Evolutionary conservation across 2,797 vertebrate genomes (phyloP).

Genomic region (Spheniscus humboldti): DNA sequence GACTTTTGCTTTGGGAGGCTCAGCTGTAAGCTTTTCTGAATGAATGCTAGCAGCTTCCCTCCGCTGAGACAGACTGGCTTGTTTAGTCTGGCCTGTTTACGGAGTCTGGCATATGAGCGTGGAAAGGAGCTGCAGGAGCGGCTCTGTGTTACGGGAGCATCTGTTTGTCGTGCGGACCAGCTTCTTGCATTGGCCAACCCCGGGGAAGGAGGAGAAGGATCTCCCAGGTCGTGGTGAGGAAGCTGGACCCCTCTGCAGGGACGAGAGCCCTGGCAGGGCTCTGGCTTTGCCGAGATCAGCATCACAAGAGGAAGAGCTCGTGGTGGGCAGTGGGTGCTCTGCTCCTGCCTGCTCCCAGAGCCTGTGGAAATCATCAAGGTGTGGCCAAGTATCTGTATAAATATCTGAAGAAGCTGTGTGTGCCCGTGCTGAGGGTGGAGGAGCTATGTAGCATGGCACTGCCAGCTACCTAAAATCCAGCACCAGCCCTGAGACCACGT

Average conservation of each 20-base stretch:
- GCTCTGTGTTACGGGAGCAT: background rate
- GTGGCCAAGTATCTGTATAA: rapidly evolving
- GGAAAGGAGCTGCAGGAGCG: background rate
- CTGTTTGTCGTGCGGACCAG: rapidly evolving
- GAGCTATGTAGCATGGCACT: background rate
- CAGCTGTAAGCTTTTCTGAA: background rate
- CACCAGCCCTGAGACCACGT: rapidly evolving
- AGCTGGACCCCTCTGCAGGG: background rate
- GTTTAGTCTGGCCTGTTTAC: background rate
- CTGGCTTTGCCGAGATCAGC: background rate
- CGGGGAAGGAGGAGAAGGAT: background rate
- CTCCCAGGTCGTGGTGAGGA: background rate
- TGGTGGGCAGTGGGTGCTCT: background rate
- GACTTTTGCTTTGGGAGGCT: background rate
- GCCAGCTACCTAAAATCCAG: background rate
- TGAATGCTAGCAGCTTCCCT: background rate
- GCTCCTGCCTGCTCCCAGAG: background rate
- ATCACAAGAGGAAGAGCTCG: rapidly evolving
- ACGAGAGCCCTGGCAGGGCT: background rate
- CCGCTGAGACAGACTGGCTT: background rate
- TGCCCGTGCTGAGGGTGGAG: background rate
- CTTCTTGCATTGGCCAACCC: background rate
- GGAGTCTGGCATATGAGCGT: background rate
- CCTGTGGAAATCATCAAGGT: rapidly evolving
- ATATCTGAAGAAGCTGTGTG: rapidly evolving